These are phyloP conservation scores for Orycteropus afer DNA, from an alignment of 2,113 vertebrate species.

Conservation along the genomic window DNA sequence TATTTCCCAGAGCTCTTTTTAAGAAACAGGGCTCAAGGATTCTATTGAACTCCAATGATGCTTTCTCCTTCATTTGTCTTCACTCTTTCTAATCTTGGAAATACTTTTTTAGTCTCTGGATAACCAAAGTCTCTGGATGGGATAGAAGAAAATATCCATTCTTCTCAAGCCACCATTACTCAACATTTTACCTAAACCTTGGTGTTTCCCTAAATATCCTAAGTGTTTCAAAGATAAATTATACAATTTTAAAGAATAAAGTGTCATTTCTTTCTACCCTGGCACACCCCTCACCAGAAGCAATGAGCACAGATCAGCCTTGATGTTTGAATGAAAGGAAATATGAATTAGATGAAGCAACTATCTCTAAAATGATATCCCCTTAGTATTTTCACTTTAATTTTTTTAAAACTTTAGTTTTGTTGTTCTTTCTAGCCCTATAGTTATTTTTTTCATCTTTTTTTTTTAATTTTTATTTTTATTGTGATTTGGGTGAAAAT, in stretches of 20 bases:
- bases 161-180: not conserved
- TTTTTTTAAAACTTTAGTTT: not conserved
- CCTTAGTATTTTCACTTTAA: not conserved
- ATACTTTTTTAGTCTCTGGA: not conserved
- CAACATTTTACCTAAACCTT: not conserved
- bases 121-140: too few relatives aligned
- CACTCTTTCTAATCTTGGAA: not conserved
- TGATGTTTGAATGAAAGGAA: not conserved
- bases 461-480: too few relatives aligned
- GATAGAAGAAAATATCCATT: not conserved
- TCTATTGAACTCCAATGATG: not conserved
- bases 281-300: not conserved
- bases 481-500: too few relatives aligned
- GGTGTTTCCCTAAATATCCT: not conserved
- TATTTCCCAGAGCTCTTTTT: not conserved
- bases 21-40: not conserved
- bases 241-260: not conserved
- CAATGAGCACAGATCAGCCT: not conserved
- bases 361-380: not conserved
- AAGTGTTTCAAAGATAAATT: conserved; percentile 11
- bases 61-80: accelerated
- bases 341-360: not conserved
- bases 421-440: not conserved
- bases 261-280: not conserved
- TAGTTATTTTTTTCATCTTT: too few relatives aligned